These are phyloP conservation scores for Adrianichthys oophorus DNA, from an alignment of 2,797 vertebrate species.

Conservation along the genomic window DNA sequence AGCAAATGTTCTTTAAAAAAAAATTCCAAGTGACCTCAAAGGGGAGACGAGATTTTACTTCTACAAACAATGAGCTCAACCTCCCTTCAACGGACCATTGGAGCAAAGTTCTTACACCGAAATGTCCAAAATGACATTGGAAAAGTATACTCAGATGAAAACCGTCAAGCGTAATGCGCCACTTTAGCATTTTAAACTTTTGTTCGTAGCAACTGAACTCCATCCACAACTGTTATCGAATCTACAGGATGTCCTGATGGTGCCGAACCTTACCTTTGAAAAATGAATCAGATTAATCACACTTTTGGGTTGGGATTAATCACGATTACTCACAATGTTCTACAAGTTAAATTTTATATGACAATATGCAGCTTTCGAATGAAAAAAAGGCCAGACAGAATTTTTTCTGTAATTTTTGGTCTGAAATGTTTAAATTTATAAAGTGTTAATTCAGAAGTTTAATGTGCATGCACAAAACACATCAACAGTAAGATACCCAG, in stretches of 20 bases:
- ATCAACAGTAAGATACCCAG: too few relatives aligned
- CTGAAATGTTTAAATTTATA: too few relatives aligned
- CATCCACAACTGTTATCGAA: constrained; percentile 45
- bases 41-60: constrained; percentile 51
- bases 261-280: constrained; percentile 43
- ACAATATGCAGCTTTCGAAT: too few relatives aligned
- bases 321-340: too few relatives aligned
- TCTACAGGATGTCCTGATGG: constrained; percentile 62
- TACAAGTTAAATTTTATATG: too few relatives aligned
- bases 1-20: constrained; percentile 57
- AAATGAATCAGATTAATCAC: too few relatives aligned
- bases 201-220: constrained; percentile 20
- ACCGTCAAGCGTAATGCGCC: constrained; percentile 24
- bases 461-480: too few relatives aligned
- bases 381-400: too few relatives aligned
- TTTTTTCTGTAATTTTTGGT: too few relatives aligned
- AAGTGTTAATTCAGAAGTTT: too few relatives aligned
- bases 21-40: constrained; percentile 49
- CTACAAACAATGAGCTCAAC: constrained; percentile 53
- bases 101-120: constrained; percentile 28
- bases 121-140: too few relatives aligned
- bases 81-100: constrained; percentile 50
- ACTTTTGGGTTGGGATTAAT: too few relatives aligned
- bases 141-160: constrained; percentile 40
- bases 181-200: constrained; percentile 36